Conservation (phyloP, 2,797 vertebrate species). For the Sphenodon punctatus region DNA sequence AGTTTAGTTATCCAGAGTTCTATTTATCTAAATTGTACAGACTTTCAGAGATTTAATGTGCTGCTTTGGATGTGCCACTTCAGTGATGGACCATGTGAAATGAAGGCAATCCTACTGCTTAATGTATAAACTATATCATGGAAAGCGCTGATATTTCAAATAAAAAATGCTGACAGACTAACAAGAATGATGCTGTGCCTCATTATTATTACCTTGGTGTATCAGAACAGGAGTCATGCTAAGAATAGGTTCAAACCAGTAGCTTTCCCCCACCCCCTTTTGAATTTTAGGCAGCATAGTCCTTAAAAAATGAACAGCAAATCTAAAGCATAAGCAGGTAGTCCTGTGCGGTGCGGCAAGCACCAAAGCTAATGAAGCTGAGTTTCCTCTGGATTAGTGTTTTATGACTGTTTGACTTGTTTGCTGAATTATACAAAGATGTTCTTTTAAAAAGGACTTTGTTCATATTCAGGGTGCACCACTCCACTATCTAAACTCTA, state of each 20-base stretch:
- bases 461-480: no score
- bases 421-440: no score
- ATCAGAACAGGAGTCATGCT: neutral
- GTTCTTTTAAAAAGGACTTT: no score
- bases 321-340: neutral
- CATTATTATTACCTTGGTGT: conserved; percentile 33
- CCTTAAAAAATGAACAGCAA: neutral
- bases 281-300: neutral
- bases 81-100: conserved; percentile 73
- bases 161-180: conserved; percentile 77
- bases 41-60: conserved; percentile 69
- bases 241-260: neutral
- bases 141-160: conserved; percentile 79
- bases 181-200: conserved; percentile 33
- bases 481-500: no score
- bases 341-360: no score
- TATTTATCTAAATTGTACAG: conserved; percentile 83
- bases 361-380: no score
- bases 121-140: conserved; percentile 72
- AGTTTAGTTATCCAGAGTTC: conserved; percentile 75
- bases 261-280: no score
- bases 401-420: no score
- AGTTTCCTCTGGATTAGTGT: no score
- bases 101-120: conserved; percentile 77
- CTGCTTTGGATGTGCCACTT: conserved; percentile 77